Evolutionary conservation across 2,888 invertebrate genomes (phyloP), one percentile per base, ranked within the genome.

Genomic region (Euplexia lucipara): DNA sequence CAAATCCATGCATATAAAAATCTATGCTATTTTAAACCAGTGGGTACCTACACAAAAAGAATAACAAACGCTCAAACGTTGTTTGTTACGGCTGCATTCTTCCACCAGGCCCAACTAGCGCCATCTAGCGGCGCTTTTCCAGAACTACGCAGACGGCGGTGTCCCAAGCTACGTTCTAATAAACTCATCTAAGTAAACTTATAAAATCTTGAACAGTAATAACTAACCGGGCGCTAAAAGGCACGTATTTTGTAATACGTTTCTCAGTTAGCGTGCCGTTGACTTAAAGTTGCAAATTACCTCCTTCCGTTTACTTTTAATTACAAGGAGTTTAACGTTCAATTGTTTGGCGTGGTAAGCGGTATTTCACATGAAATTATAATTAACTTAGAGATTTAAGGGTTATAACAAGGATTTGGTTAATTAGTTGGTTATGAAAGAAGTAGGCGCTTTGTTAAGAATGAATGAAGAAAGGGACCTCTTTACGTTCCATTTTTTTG

Each of bases 291-390:
- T 66, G 59, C 71, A 68, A 70, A 75, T 75, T 54, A 75, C 56
- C 73, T 74, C 61, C 67, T 64, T 72, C 82, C 78, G 82, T 73
- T 68, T 69, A 74, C 70, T 72, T 78, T 73, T 83, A 83, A 84
- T 85, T 81, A 81, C 63, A 49, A 57, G 26, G 37, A 39, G 44
- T 5, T 67, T 60, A 56, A 48, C 49, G 18, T 63, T 52, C 42
- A 49, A 70, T 71, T 68, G 66, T 51, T 70, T 65, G 9, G 41
- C 10, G 4, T 32, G 20, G 1, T 41, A 12, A 35, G 16, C 42
- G n/a, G 26, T 34, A 48, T 42, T 68, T 42, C 47, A 58, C 42
- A 34, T 41, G 62, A 61, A 34, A 64, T 52, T 52, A 54, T 48
- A 65, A 71, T 57, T 26, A 58, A 52, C 49, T 41, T 16, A 44